A percentile compares a stretch with the other conserved stretches of the same genome.
phyloP scores from a whole-genome alignment of 2,888 invertebrate genomes.

The Carcina quercana region DNA sequence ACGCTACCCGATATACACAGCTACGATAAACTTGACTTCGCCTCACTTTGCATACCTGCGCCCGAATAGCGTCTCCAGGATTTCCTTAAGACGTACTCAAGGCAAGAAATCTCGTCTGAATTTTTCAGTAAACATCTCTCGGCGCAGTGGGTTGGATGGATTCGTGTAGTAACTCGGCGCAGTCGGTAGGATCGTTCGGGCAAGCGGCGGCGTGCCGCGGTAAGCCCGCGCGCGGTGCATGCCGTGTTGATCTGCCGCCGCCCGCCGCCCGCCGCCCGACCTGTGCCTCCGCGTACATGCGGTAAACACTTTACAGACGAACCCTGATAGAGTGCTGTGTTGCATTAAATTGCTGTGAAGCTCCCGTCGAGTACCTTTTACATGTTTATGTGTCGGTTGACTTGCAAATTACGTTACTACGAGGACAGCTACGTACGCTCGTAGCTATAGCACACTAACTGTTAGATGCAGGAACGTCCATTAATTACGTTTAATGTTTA shows the following conservation, averaged over 20 bases:
- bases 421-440: too few species aligned
- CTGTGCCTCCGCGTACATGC: not conserved
- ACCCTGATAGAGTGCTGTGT: not conserved
- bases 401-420: too few species aligned
- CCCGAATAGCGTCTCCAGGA: constrained; percentile 3
- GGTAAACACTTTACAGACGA: not conserved
- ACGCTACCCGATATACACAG: too few species aligned
- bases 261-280: not conserved
- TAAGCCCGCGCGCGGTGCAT: constrained; percentile 22
- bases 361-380: too few species aligned
- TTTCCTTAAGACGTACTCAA: constrained; percentile 7
- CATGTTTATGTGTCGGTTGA: too few species aligned
- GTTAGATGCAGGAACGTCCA: too few species aligned
- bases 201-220: constrained; percentile 24
- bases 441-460: too few species aligned
- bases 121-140: constrained; percentile 30
- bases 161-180: not conserved
- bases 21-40: too few species aligned
- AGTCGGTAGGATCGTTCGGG: constrained; percentile 22
- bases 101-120: constrained; percentile 19
- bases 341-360: too few species aligned
- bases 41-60: constrained; percentile 3
- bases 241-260: constrained; percentile 20
- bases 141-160: too few species aligned
- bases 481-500: too few species aligned